Evolutionary conservation across 1,140 invertebrate species (phyloP).

Genomic region (Antheraea mylitta): DNA sequence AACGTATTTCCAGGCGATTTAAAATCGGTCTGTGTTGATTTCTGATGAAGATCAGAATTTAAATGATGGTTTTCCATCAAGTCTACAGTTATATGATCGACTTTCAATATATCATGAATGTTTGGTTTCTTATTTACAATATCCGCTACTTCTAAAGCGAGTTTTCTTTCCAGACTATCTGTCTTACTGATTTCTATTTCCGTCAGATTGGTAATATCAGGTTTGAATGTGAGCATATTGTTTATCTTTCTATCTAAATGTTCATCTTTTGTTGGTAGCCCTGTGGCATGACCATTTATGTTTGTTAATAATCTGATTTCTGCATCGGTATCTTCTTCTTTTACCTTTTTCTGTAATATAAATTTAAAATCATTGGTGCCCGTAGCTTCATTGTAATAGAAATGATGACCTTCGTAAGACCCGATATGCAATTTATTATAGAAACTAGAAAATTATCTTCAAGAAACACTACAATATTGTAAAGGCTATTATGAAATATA

Average conservation of each 20-base stretch:
- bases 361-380: not conserved
- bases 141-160: slow-evolving; percentile 45
- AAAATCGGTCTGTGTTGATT: slow-evolving; percentile 46
- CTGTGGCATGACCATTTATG: slow-evolving; percentile 35
- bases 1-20: slow-evolving; percentile 41
- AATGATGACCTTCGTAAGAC: too few relatives aligned
- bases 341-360: slow-evolving; percentile 52
- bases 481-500: too few relatives aligned
- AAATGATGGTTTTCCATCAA: slow-evolving; percentile 26
- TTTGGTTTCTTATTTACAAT: slow-evolving; percentile 41
- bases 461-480: too few relatives aligned
- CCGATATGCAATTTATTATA: too few relatives aligned
- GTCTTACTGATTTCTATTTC: slow-evolving; percentile 31
- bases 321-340: slow-evolving; percentile 37
- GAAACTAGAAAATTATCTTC: too few relatives aligned
- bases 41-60: slow-evolving; percentile 34
- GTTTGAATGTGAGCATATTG: slow-evolving; percentile 56
- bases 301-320: slow-evolving; percentile 33
- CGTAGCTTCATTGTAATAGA: too few relatives aligned
- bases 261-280: slow-evolving; percentile 36
- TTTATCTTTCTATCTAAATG: slow-evolving; percentile 51
- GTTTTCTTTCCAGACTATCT: slow-evolving; percentile 40
- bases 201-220: slow-evolving; percentile 41
- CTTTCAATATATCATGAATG: slow-evolving; percentile 26
- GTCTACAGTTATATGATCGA: not conserved